Evolutionary conservation across 2,113 vertebrate genomes (phyloP).

Genomic region (Chlorodrepanis virens): DNA sequence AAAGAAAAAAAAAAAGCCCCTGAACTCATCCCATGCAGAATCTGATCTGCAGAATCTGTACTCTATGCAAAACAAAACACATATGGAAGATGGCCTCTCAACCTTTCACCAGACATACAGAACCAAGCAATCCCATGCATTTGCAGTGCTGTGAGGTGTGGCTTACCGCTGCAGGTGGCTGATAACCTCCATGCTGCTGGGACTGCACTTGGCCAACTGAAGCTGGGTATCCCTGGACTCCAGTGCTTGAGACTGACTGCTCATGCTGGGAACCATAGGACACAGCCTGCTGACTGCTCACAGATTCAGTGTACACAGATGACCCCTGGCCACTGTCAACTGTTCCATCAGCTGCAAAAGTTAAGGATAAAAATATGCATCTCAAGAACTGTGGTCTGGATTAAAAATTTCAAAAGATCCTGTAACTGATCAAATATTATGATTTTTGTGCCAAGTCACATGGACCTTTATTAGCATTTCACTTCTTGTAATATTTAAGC

Average conservation of each 20-base stretch:
- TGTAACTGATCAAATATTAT: background rate
- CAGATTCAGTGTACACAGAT: conserved; percentile 86
- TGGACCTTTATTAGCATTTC: background rate
- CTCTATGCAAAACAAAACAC: background rate
- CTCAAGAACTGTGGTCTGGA: background rate
- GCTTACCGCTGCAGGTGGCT: conserved; percentile 88
- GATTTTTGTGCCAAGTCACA: background rate
- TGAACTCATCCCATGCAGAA: background rate
- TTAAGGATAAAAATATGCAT: background rate
- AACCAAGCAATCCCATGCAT: background rate
- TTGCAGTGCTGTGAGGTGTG: background rate
- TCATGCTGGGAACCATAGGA: conserved; percentile 86
- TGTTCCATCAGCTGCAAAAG: conserved; percentile 81
- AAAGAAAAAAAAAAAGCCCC: background rate
- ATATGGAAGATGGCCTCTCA: accelerated
- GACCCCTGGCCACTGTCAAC: conserved; percentile 93
- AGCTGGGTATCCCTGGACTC: conserved; percentile 71
- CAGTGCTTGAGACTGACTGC: conserved; percentile 67
- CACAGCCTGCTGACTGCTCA: conserved; percentile 84
- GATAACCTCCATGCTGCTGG: conserved; percentile 77
- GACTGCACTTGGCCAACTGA: conserved; percentile 69
- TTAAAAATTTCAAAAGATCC: background rate
- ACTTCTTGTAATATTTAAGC: background rate
- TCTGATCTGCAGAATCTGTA: background rate
- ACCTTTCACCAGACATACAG: background rate